These are phyloP conservation scores for Byasa hedistus DNA, from an alignment of 2,888 invertebrate species.

Conservation along the genomic window DNA sequence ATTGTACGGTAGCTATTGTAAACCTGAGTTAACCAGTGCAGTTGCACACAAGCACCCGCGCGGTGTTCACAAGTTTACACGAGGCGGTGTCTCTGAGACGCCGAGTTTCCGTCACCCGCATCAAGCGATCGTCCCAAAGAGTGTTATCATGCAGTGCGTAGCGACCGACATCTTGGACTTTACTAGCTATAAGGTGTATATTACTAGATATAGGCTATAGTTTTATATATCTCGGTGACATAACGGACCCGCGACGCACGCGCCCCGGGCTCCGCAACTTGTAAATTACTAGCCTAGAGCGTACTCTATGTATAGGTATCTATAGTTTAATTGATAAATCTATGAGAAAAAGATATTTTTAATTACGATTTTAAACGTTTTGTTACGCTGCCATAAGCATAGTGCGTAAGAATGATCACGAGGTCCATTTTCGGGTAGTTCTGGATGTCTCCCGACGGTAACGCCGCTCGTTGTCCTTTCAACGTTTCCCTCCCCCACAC, in stretches of 20 bases:
- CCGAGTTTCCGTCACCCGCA: not conserved
- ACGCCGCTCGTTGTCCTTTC: conserved; percentile 36
- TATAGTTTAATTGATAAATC: conserved; percentile 54
- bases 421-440: conserved; percentile 51
- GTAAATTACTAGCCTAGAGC: conserved; percentile 68
- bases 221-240: conserved; percentile 44
- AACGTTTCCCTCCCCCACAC: not conserved
- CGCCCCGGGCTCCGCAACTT: conserved; percentile 44
- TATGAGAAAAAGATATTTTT: conserved; percentile 71
- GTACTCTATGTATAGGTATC: conserved; percentile 51
- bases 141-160: conserved; percentile 55
- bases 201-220: conserved; percentile 56
- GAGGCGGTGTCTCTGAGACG: too few species aligned
- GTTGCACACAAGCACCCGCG: too few species aligned
- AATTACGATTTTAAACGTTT: conserved; percentile 54
- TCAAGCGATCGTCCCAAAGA: conserved; percentile 36
- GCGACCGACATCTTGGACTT: conserved; percentile 57
- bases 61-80: too few species aligned
- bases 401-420: conserved; percentile 44
- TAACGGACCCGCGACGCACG: conserved; percentile 29
- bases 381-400: conserved; percentile 70
- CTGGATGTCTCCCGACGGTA: conserved; percentile 37
- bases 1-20: too few species aligned
- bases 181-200: conserved; percentile 60
- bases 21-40: too few species aligned